Conservation (phyloP, 2,888 invertebrate species). For the Anoplius nigerrimus region DNA sequence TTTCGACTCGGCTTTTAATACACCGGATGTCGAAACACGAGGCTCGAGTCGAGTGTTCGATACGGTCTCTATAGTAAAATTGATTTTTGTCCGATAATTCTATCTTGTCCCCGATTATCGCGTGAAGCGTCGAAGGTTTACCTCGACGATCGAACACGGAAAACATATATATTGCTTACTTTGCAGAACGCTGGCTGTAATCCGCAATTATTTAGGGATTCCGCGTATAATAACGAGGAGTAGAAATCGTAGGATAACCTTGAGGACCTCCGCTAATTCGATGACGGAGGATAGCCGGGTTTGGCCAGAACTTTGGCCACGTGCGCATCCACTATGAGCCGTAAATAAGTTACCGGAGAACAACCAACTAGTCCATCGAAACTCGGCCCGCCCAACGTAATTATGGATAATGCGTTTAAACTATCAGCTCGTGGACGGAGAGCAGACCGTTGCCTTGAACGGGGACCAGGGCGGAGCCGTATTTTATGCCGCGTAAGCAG, state of each 20-base stretch:
- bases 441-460: neutral
- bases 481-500: too few relatives aligned
- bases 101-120: too few relatives aligned
- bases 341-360: constrained; percentile 1
- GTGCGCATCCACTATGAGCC: too few relatives aligned
- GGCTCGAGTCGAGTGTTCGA: too few relatives aligned
- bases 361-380: constrained; percentile 40
- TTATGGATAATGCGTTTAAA: neutral
- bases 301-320: constrained; percentile 24
- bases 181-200: neutral
- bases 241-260: constrained; percentile 21
- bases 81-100: too few relatives aligned
- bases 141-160: too few relatives aligned
- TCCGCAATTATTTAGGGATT: constrained; percentile 20
- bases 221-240: constrained; percentile 13
- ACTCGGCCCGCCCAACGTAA: constrained; percentile 9
- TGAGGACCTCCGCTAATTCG: constrained; percentile 37
- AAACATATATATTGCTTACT: too few relatives aligned
- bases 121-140: too few relatives aligned
- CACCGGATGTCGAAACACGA: too few relatives aligned
- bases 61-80: too few relatives aligned
- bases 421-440: neutral
- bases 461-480: too few relatives aligned
- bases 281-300: constrained; percentile 31
- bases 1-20: too few relatives aligned